A percentile compares a stretch with the other conserved stretches of the same genome.
These are phyloP conservation scores for Pollenia griseotomentosa DNA, from an alignment of 2,888 invertebrate genomes.

Conservation along the genomic window DNA sequence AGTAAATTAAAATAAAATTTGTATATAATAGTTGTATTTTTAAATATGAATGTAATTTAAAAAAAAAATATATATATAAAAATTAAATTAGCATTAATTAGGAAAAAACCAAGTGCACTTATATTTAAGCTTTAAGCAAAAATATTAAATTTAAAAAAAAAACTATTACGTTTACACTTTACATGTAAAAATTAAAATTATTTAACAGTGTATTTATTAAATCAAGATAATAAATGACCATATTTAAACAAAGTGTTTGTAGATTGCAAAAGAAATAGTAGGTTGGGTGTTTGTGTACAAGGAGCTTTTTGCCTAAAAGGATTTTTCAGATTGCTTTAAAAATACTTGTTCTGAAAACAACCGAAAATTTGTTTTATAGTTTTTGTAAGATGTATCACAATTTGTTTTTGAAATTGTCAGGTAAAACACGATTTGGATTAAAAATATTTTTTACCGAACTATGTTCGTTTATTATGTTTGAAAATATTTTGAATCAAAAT, in stretches of 20 bases:
- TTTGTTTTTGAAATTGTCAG: too few species aligned
- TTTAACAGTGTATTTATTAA: slow-evolving; percentile 44
- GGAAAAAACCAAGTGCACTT: slow-evolving; percentile 60
- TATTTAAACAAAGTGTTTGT: slow-evolving; percentile 1
- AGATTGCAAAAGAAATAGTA: too few species aligned
- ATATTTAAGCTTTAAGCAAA: slow-evolving; percentile 72
- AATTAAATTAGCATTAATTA: neutral
- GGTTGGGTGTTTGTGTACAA: too few species aligned
- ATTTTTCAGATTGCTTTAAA: too few species aligned
- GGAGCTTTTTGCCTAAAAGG: too few species aligned
- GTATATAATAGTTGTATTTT: slow-evolving; percentile 51
- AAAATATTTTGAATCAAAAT: too few species aligned
- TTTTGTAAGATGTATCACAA: too few species aligned
- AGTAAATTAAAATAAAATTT: slow-evolving; percentile 33
- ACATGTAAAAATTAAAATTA: slow-evolving; percentile 30
- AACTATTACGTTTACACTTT: slow-evolving; percentile 60
- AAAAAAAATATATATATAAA: neutral
- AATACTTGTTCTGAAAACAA: too few species aligned
- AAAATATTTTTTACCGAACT: too few species aligned
- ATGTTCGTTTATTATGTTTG: too few species aligned
- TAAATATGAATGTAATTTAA: slow-evolving; percentile 23
- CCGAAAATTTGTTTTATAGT: too few species aligned
- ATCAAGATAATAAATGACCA: slow-evolving; percentile 20
- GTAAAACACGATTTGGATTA: too few species aligned
- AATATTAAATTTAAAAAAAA: slow-evolving; percentile 47